A percentile compares a stretch with the other conserved stretches of the same genome.
Evolutionary conservation across 2,113 vertebrate genomes (phyloP).

Genomic region (Pollimyrus isidori): DNA sequence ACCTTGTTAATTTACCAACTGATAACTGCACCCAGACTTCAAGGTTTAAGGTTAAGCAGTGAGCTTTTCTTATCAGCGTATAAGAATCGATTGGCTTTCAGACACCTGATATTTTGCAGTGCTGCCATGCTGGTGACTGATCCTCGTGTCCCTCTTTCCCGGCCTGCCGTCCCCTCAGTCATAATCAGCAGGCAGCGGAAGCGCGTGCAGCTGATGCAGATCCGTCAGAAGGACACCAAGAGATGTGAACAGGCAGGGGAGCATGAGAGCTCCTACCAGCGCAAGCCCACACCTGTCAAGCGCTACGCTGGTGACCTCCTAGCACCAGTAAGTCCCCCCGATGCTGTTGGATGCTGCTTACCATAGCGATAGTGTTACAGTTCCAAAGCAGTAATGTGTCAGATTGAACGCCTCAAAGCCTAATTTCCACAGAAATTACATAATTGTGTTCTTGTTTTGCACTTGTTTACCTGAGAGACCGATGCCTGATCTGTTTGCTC

Average conservation of each 20-base stretch:
- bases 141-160: background rate
- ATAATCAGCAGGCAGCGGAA: slow-evolving; percentile 71
- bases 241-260: slow-evolving; percentile 62
- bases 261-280: slow-evolving; percentile 67
- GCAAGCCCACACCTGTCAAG: slow-evolving; percentile 62
- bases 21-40: background rate
- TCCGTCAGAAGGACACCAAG: slow-evolving; percentile 73
- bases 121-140: background rate
- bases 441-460: background rate
- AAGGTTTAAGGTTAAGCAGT: background rate
- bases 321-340: slow-evolving; percentile 69
- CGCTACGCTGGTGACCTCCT: slow-evolving; percentile 76
- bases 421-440: background rate
- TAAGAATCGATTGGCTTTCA: background rate
- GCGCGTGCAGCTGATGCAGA: slow-evolving; percentile 73
- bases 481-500: background rate
- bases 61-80: background rate
- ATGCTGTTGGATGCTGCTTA: slow-evolving; percentile 24
- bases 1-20: background rate
- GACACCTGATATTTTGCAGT: background rate
- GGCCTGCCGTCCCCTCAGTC: slow-evolving; percentile 45
- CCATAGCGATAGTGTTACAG: background rate
- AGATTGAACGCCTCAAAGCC: background rate
- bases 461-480: background rate
- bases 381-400: background rate